Evolutionary conservation across 2,797 vertebrate species (phyloP).

Genomic region (Hypotaenidia okinawae): DNA sequence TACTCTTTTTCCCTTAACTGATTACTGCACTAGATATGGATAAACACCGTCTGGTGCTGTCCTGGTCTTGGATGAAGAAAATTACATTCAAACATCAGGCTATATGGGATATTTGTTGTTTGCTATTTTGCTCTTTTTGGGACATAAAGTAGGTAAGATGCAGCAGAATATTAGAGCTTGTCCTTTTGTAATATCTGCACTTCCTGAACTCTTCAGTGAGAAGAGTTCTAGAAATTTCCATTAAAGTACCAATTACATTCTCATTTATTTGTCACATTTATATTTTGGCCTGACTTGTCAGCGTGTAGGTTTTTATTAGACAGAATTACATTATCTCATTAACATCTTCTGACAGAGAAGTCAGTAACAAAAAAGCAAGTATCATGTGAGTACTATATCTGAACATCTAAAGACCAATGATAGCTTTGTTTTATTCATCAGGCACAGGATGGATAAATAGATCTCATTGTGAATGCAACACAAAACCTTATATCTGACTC

Average conservation of each 20-base stretch:
- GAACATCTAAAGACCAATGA: neutral
- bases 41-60: neutral
- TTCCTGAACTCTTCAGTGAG: neutral
- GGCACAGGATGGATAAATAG: neutral
- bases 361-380: neutral
- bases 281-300: neutral
- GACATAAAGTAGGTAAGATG: accelerated
- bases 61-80: neutral
- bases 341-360: neutral
- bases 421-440: neutral
- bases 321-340: neutral
- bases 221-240: neutral
- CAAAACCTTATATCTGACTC: accelerated
- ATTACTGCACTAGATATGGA: neutral
- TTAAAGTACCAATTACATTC: neutral
- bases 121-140: accelerated
- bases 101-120: no score
- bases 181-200: neutral
- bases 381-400: neutral
- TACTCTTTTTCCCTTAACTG: neutral
- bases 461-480: neutral
- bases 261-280: neutral
- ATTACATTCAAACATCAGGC: neutral
- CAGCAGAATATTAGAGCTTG: neutral
- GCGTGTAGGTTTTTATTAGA: neutral